phyloP scores from a whole-genome alignment of 2,797 vertebrate species.

The Novumbra hubbsi region DNA sequence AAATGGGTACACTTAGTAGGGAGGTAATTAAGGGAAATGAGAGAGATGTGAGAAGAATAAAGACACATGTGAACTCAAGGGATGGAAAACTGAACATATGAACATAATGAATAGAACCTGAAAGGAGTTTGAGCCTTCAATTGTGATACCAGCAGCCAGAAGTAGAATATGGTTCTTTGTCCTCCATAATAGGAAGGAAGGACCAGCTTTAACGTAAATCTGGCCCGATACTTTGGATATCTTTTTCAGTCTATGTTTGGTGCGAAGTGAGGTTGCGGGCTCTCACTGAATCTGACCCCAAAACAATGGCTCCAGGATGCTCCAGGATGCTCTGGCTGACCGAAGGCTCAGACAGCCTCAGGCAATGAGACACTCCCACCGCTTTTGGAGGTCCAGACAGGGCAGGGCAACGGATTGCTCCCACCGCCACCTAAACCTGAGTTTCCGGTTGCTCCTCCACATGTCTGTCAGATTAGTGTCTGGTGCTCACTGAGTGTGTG shows the following conservation, averaged over 20 bases:
- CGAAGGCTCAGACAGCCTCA: not conserved
- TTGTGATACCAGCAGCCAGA: not conserved
- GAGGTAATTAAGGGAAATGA: too few species aligned
- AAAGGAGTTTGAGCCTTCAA: not conserved
- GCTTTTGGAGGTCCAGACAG: not conserved
- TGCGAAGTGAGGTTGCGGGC: not conserved
- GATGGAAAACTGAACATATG: too few species aligned
- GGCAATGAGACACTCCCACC: not conserved
- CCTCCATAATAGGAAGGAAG: not conserved
- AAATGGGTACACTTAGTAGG: too few species aligned
- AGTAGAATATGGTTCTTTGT: not conserved
- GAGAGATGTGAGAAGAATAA: too few species aligned
- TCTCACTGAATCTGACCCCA: not conserved
- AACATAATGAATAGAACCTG: not conserved
- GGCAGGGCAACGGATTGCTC: not conserved
- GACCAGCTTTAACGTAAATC: not conserved
- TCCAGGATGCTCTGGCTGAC: not conserved
- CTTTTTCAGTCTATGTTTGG: not conserved
- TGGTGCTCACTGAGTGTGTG: constrained; percentile 2
- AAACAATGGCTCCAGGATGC: not conserved
- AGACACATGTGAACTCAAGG: too few species aligned
- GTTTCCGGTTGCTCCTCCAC: constrained; percentile 18
- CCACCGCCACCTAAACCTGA: not conserved
- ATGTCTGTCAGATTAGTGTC: not conserved
- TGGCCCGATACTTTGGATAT: not conserved